phyloP scores from a whole-genome alignment of 2,888 invertebrate species.

The Microdon myrmicae region DNA sequence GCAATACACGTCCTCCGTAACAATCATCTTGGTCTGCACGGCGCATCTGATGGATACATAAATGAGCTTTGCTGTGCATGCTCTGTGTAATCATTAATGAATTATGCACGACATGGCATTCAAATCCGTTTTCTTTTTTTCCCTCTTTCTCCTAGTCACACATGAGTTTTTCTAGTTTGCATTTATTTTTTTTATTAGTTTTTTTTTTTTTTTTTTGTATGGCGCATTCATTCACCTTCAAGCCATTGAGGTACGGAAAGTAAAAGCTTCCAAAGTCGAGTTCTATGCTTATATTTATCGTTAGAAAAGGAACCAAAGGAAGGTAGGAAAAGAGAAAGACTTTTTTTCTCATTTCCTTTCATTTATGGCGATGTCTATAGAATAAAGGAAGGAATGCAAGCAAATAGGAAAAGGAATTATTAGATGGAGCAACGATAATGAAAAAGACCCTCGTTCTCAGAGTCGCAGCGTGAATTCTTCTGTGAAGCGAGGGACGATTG shows the following conservation, averaged over 20 bases:
- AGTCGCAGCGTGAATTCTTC: no score
- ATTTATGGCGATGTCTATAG: slow-evolving; percentile 1
- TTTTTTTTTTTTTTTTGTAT: slow-evolving; percentile 2
- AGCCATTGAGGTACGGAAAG: slow-evolving; percentile 33
- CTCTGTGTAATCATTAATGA: slow-evolving; percentile 20
- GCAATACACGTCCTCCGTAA: slow-evolving; percentile 15
- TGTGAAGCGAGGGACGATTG: no score
- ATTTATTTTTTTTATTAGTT: slow-evolving; percentile 1
- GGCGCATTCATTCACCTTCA: slow-evolving; percentile 3
- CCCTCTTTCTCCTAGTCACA: no score
- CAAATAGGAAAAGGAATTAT: slow-evolving; percentile 9
- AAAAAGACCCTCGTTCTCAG: slow-evolving; percentile 29
- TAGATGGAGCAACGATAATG: slow-evolving; percentile 30
- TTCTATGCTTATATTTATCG: slow-evolving; percentile 28
- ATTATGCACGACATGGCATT: slow-evolving; percentile 17
- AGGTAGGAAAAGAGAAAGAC: background rate
- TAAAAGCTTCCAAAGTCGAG: slow-evolving; percentile 37
- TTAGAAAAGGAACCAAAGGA: no score
- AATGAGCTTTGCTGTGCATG: no score
- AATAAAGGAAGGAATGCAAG: slow-evolving; percentile 6
- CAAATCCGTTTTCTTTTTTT: no score
- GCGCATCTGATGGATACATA: no score
- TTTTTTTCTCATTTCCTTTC: slow-evolving; percentile 11
- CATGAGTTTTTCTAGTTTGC: background rate
- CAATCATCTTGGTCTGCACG: no score